Conservation (phyloP, 2,113 vertebrate species). For the Cyprinodon variegatus region DNA sequence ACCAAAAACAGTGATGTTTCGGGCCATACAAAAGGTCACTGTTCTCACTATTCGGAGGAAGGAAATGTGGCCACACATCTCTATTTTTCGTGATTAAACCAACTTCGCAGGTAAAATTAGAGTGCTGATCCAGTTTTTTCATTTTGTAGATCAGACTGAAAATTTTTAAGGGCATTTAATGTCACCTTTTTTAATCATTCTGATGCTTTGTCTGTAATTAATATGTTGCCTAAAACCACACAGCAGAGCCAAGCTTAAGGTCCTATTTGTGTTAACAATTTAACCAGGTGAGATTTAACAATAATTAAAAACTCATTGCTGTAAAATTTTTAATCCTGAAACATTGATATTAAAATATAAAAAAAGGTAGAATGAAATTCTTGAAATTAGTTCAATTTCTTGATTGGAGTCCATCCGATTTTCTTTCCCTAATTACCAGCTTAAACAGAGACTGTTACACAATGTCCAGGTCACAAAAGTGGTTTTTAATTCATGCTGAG, state of each 20-base stretch:
- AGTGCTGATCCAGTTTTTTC: too few species aligned
- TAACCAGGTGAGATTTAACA: neutral
- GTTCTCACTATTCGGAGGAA: too few species aligned
- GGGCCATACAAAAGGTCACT: too few species aligned
- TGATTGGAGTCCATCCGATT: neutral
- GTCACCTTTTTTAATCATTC: neutral
- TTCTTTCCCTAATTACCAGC: neutral
- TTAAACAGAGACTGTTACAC: conserved; percentile 11
- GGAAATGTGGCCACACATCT: too few species aligned
- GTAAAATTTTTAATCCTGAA: conserved; percentile 23
- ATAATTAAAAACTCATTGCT: neutral
- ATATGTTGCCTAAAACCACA: neutral
- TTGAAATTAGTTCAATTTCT: neutral
- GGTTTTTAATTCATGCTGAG: neutral
- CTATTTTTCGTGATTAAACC: too few species aligned
- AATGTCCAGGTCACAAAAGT: conserved; percentile 12
- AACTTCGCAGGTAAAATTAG: too few species aligned
- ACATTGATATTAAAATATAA: conserved; percentile 13
- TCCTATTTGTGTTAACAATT: neutral
- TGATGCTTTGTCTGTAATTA: neutral
- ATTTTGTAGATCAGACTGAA: too few species aligned
- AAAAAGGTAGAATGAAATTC: conserved; percentile 12
- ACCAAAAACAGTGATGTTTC: too few species aligned
- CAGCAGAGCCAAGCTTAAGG: neutral
- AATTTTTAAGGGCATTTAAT: too few species aligned